These are phyloP conservation scores for Tipula vernalis DNA, from an alignment of 2,888 invertebrate species.

Conservation along the genomic window DNA sequence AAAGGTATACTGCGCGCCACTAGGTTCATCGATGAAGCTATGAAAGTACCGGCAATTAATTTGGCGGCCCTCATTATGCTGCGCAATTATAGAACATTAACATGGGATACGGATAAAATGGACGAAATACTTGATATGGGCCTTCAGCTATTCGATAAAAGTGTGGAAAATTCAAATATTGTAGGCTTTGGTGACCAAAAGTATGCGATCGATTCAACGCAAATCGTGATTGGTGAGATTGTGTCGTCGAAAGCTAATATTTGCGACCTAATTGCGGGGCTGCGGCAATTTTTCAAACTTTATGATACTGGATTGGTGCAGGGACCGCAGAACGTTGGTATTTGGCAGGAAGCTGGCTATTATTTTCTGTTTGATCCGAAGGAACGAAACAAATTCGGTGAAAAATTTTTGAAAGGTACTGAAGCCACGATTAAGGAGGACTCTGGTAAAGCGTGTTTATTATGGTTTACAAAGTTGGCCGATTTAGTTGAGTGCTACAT, in stretches of 20 bases:
- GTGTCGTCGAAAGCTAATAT: slow-evolving; percentile 25
- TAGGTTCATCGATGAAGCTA: slow-evolving; percentile 28
- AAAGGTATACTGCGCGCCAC: slow-evolving; percentile 30
- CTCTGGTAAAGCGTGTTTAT: slow-evolving; percentile 31
- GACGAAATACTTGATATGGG: slow-evolving; percentile 31
- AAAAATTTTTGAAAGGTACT: slow-evolving; percentile 19
- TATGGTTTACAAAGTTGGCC: slow-evolving; percentile 28
- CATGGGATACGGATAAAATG: slow-evolving; percentile 31
- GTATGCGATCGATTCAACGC: slow-evolving; percentile 18
- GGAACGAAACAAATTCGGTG: slow-evolving; percentile 27
- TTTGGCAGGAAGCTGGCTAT: slow-evolving; percentile 33
- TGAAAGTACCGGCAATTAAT: slow-evolving; percentile 28
- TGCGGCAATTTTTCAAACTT: slow-evolving; percentile 29
- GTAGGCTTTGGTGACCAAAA: slow-evolving; percentile 14
- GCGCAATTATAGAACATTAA: slow-evolving; percentile 26
- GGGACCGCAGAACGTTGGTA: slow-evolving; percentile 32
- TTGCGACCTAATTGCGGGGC: slow-evolving; percentile 27
- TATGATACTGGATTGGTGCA: slow-evolving; percentile 30
- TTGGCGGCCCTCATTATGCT: slow-evolving; percentile 33
- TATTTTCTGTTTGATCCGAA: slow-evolving; percentile 38
- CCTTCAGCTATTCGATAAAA: background rate
- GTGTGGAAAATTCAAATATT: background rate
- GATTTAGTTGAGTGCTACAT: slow-evolving; percentile 32
- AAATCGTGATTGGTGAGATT: slow-evolving; percentile 29
- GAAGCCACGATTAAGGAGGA: slow-evolving; percentile 8